phyloP scores from a whole-genome alignment of 2,888 invertebrate genomes.

The Oxytorus armatus region DNA sequence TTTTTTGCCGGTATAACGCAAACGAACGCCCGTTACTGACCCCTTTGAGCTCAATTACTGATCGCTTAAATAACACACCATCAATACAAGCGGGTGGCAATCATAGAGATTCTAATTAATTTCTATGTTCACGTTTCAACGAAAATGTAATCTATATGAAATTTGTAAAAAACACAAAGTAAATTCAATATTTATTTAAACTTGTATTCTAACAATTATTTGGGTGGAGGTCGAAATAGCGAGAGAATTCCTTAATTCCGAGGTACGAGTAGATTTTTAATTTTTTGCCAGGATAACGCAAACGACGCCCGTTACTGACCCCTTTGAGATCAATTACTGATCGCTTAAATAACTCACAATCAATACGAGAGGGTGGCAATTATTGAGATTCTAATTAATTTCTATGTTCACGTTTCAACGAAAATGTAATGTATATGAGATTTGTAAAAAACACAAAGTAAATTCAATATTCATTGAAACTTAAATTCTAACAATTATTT shows the following conservation, averaged over 20 bases:
- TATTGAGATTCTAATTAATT: conserved; percentile 4
- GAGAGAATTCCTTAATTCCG: conserved; percentile 57
- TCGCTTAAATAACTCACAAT: conserved; percentile 13
- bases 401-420: not conserved
- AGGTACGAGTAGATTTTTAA: conserved; percentile 11
- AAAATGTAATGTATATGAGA: too few species aligned
- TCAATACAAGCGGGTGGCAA: not conserved
- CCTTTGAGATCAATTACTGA: conserved; percentile 26
- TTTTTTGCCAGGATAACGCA: not conserved
- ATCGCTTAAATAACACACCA: conserved; percentile 16
- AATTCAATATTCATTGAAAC: too few species aligned
- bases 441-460: not conserved
- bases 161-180: not conserved
- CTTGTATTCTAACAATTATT: too few species aligned
- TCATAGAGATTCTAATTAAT: conserved; percentile 1
- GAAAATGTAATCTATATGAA: too few species aligned
- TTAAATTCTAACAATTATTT: too few species aligned
- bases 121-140: not conserved
- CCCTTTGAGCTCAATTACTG: conserved; percentile 27
- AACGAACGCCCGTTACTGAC: conserved; percentile 42
- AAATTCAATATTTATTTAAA: too few species aligned
- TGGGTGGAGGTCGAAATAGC: too few species aligned
- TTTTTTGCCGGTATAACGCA: not conserved
- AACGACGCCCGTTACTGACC: conserved; percentile 43
- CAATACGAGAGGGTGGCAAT: conserved; percentile 1